These are phyloP conservation scores for Spizaetus ornatus DNA, from an alignment of 2,113 vertebrate genomes.

Conservation along the genomic window DNA sequence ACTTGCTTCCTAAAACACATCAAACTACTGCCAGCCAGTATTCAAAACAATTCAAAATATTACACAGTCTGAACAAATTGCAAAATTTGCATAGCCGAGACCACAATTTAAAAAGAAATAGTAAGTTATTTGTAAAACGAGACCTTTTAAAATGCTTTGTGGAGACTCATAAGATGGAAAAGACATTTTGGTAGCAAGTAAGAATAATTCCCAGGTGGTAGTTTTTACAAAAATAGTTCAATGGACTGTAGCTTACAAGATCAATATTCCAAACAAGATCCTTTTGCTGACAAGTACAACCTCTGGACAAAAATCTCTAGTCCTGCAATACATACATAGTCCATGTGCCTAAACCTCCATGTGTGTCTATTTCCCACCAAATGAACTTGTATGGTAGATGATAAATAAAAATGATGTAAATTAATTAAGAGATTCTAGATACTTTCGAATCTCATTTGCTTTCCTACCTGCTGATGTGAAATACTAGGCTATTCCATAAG, in stretches of 20 bases:
- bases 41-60: background rate
- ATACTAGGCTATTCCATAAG: background rate
- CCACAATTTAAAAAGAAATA: background rate
- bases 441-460: background rate
- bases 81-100: background rate
- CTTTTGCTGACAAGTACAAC: background rate
- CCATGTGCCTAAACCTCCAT: background rate
- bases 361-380: background rate
- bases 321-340: background rate
- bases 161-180: background rate
- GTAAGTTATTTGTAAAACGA: background rate
- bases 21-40: background rate
- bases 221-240: background rate
- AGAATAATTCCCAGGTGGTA: background rate
- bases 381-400: background rate
- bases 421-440: background rate
- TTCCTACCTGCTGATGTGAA: background rate
- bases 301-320: background rate
- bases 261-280: background rate
- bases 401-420: background rate
- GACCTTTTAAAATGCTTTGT: background rate
- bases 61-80: background rate
- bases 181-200: background rate
- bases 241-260: background rate
- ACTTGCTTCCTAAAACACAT: background rate